These are phyloP conservation scores for Cerastoderma edule DNA, from an alignment of 2,888 invertebrate species.

Conservation along the genomic window DNA sequence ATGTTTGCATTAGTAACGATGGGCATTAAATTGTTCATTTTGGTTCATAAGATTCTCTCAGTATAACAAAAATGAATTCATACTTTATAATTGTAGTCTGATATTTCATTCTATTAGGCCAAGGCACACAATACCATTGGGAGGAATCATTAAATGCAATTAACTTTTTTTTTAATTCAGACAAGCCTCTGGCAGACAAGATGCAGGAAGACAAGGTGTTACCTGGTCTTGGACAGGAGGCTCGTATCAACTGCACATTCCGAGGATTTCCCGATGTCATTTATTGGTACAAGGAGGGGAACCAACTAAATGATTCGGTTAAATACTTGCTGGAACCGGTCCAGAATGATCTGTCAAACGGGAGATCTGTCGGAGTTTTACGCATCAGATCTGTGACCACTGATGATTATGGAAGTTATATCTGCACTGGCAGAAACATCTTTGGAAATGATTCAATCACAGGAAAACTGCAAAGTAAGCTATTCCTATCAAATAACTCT, in stretches of 20 bases:
- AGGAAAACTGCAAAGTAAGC: constrained; percentile 46
- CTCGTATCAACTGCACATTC: constrained; percentile 44
- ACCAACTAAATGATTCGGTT: neutral
- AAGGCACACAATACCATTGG: too few relatives aligned
- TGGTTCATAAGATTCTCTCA: too few relatives aligned
- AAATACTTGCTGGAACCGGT: constrained; percentile 24
- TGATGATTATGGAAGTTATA: constrained; percentile 52
- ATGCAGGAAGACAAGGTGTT: constrained; percentile 37
- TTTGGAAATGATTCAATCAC: constrained; percentile 54
- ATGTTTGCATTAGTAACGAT: too few relatives aligned
- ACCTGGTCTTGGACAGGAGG: constrained; percentile 41
- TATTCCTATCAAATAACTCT: neutral
- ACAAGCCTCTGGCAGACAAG: constrained; percentile 40
- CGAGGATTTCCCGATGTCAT: constrained; percentile 50
- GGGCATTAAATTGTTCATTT: too few relatives aligned
- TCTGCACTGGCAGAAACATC: constrained; percentile 57
- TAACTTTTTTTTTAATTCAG: constrained; percentile 33
- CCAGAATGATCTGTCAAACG: neutral
- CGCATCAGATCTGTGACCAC: constrained; percentile 37
- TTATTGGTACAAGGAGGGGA: constrained; percentile 51
- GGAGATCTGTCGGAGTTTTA: constrained; percentile 11
- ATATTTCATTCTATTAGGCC: too few relatives aligned
- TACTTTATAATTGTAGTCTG: too few relatives aligned
- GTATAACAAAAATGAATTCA: too few relatives aligned
- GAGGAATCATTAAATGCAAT: neutral